Evolutionary conservation across 2,113 vertebrate species (phyloP).

Genomic region (Neoarius graeffei): DNA sequence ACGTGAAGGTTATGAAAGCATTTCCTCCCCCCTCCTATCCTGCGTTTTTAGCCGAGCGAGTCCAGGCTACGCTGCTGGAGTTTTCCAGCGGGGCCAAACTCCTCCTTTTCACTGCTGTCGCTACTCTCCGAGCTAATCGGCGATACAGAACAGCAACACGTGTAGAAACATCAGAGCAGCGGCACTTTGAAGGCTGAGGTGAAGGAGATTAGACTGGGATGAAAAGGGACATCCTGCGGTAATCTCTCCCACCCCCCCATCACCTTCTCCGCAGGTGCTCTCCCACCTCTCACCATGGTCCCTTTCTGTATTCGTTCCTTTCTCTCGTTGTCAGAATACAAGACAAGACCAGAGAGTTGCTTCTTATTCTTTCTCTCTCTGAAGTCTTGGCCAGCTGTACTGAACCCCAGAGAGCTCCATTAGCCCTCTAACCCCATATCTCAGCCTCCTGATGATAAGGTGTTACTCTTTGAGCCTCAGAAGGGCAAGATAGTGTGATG

Average conservation of each 20-base stretch:
- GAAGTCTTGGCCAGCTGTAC: conserved; percentile 19
- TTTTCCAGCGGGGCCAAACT: not conserved
- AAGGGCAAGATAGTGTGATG: not conserved
- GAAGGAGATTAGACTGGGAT: conserved; percentile 69
- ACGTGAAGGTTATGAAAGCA: conserved; percentile 42
- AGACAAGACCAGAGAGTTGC: not conserved
- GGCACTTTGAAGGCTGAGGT: conserved; percentile 61
- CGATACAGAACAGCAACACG: conserved; percentile 54
- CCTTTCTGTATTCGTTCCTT: not conserved
- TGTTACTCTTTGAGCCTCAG: not conserved
- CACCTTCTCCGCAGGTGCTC: conserved; percentile 44
- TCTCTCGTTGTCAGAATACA: not conserved
- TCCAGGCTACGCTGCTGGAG: conserved; percentile 38
- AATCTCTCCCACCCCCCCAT: conserved; percentile 60
- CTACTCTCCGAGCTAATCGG: conserved; percentile 55
- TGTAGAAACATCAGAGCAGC: conserved; percentile 65
- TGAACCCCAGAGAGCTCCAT: not conserved
- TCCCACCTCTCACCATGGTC: not conserved
- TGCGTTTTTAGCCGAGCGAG: conserved; percentile 9
- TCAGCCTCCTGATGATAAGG: not conserved
- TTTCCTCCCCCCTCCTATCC: not conserved
- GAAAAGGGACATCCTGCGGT: conserved; percentile 68
- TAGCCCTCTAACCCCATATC: not conserved
- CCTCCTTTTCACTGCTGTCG: conserved; percentile 32
- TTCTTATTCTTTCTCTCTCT: not conserved